Percentiles rank a stretch among this genome's conserved stretches.
Conservation (phyloP, 1,140 invertebrate species). For the Ceratosolen solmsi region DNA sequence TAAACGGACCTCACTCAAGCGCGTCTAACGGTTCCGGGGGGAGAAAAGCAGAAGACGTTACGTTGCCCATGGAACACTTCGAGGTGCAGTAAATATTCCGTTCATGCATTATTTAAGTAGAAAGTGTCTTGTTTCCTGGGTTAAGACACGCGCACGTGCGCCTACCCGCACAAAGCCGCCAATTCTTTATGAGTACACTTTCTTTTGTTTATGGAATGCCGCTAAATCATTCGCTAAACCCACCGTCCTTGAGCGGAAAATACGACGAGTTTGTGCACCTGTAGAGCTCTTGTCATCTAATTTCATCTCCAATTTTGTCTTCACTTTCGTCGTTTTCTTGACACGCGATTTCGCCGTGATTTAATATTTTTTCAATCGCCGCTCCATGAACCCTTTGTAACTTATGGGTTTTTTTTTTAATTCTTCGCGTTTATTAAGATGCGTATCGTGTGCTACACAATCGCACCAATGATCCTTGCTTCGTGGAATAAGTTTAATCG, state of each 20-base stretch:
- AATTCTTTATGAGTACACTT: slow-evolving; percentile 64
- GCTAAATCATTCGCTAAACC: slow-evolving; percentile 35
- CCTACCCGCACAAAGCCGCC: slow-evolving; percentile 31
- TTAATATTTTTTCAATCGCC: neutral
- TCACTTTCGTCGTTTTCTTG: neutral
- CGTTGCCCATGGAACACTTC: slow-evolving; percentile 31
- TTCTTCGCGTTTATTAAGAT: no score
- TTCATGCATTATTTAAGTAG: slow-evolving; percentile 67
- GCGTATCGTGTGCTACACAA: no score
- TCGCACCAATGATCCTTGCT: no score
- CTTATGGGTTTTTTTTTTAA: no score
- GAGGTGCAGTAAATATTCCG: slow-evolving; percentile 60
- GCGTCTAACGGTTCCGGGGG: slow-evolving; percentile 27
- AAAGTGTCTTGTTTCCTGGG: slow-evolving; percentile 64
- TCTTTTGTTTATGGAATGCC: slow-evolving; percentile 63
- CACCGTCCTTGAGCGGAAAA: slow-evolving; percentile 1
- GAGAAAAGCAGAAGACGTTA: neutral
- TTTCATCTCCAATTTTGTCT: slow-evolving; percentile 40
- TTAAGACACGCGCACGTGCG: slow-evolving; percentile 55
- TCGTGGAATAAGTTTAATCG: no score
- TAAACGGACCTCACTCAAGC: slow-evolving; percentile 37
- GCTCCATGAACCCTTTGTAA: no score
- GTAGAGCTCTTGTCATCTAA: slow-evolving; percentile 55
- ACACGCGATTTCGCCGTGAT: neutral
- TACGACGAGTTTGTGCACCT: slow-evolving; percentile 56